Evolutionary conservation across 2,113 vertebrate genomes (phyloP).

Genomic region (Psephotus haematonotus): DNA sequence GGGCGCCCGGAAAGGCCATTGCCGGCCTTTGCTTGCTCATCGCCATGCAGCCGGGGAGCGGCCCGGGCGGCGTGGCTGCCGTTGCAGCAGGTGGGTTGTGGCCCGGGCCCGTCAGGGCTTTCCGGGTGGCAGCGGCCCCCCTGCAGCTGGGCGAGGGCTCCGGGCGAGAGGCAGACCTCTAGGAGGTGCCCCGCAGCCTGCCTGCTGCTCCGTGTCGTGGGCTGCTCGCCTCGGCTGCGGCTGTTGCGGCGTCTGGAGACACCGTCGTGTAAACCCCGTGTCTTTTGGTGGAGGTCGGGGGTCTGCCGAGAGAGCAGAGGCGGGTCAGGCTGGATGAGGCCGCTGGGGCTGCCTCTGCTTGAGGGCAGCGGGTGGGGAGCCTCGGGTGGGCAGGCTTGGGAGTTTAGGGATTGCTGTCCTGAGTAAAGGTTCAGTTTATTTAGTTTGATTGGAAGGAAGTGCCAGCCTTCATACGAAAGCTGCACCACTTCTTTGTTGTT

Average conservation of each 20-base stretch:
- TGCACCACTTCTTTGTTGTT: not conserved
- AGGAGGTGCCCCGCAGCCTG: fast-evolving
- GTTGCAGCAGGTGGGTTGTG: not conserved
- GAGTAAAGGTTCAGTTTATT: fast-evolving
- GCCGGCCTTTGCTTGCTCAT: not conserved
- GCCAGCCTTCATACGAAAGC: fast-evolving
- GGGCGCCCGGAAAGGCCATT: not conserved
- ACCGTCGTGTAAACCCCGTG: fast-evolving
- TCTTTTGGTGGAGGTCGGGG: fast-evolving
- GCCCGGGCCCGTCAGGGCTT: fast-evolving
- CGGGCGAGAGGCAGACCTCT: fast-evolving
- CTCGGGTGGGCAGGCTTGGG: fast-evolving
- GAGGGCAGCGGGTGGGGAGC: not conserved
- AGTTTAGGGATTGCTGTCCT: fast-evolving
- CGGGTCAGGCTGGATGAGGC: not conserved
- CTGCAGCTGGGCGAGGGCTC: not conserved
- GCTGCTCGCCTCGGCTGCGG: too few relatives aligned
- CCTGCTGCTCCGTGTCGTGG: too few relatives aligned
- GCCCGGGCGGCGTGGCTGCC: not conserved
- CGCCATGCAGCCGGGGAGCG: not conserved
- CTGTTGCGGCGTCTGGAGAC: not conserved
- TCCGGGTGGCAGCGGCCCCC: too few relatives aligned
- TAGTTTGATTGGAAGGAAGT: not conserved
- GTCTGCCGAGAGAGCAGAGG: not conserved
- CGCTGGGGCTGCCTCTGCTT: too few relatives aligned